Percentiles rank a stretch among this genome's conserved stretches.
Conservation (phyloP, 2,797 vertebrate genomes). For the Tiaroga cobitis region DNA sequence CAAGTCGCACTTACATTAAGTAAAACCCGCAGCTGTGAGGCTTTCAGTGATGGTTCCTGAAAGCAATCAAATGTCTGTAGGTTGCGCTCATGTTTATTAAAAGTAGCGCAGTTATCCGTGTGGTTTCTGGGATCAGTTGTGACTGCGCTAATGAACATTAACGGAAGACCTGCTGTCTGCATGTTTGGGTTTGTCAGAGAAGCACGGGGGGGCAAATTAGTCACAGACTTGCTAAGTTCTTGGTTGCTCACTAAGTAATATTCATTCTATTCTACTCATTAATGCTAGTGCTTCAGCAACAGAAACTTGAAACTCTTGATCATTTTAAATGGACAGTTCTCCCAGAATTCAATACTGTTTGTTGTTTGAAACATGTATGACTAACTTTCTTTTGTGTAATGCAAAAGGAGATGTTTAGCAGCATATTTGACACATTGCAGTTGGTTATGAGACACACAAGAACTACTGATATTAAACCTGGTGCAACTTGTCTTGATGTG, state of each 20-base stretch:
- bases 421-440: too few relatives aligned
- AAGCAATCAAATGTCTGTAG: conserved; percentile 21
- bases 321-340: neutral
- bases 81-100: conserved; percentile 12
- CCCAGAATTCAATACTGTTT: neutral
- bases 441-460: neutral
- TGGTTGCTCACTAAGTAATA: conserved; percentile 24
- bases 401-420: neutral
- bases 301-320: neutral
- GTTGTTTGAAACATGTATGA: neutral
- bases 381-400: neutral
- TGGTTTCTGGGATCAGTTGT: conserved; percentile 19
- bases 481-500: neutral
- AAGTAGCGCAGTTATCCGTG: conserved; percentile 18
- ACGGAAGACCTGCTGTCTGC: conserved; percentile 20
- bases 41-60: conserved; percentile 18
- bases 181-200: conserved; percentile 31
- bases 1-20: neutral
- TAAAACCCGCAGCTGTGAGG: conserved; percentile 1
- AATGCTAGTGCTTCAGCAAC: neutral
- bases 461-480: neutral
- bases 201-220: conserved; percentile 16
- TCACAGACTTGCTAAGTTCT: conserved; percentile 7
- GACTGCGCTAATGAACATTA: neutral
- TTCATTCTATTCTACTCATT: neutral